A percentile compares a stretch with the other conserved stretches of the same genome.
Evolutionary conservation across 2,888 invertebrate genomes (phyloP).

Genomic region (Drosophila dives): DNA sequence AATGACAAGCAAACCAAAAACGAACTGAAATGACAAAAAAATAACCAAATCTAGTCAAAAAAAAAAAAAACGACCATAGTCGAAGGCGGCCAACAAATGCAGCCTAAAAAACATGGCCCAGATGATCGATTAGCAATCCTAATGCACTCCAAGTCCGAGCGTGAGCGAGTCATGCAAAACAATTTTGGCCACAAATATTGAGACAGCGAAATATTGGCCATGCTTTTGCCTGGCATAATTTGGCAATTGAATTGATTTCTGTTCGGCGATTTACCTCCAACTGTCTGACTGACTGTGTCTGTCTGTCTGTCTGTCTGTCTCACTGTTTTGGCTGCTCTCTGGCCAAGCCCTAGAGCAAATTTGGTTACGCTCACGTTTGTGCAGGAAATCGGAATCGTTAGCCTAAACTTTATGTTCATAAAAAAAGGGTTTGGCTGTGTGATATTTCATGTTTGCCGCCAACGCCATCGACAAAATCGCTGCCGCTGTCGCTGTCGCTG

Average conservation of each 20-base stretch:
- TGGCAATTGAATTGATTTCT: slow-evolving; percentile 76
- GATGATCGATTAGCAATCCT: slow-evolving; percentile 73
- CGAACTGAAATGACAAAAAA: slow-evolving; percentile 60
- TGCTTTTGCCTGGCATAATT: slow-evolving; percentile 70
- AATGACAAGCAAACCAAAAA: slow-evolving; percentile 53
- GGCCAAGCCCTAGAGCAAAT: slow-evolving; percentile 77
- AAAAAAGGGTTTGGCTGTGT: slow-evolving; percentile 76
- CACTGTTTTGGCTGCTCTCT: slow-evolving; percentile 18
- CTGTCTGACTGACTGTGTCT: slow-evolving; percentile 6
- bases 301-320: slow-evolving; percentile 8
- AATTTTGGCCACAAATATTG: slow-evolving; percentile 77
- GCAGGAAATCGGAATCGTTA: slow-evolving; percentile 72
- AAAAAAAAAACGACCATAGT: slow-evolving; percentile 24
- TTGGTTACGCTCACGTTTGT: slow-evolving; percentile 81
- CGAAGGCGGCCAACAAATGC: slow-evolving; percentile 24
- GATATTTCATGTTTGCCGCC: slow-evolving; percentile 80
- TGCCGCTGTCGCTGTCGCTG: slow-evolving; percentile 29
- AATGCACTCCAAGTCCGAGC: slow-evolving; percentile 59
- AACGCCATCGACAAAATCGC: slow-evolving; percentile 56
- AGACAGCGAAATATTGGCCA: slow-evolving; percentile 71
- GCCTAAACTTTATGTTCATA: slow-evolving; percentile 68
- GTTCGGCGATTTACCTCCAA: slow-evolving; percentile 28
- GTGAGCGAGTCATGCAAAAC: slow-evolving; percentile 70
- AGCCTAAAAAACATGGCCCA: slow-evolving; percentile 52
- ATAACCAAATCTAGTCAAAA: slow-evolving; percentile 42